Conservation (phyloP, 2,888 invertebrate species). For the Synanthedon vespiformis region DNA sequence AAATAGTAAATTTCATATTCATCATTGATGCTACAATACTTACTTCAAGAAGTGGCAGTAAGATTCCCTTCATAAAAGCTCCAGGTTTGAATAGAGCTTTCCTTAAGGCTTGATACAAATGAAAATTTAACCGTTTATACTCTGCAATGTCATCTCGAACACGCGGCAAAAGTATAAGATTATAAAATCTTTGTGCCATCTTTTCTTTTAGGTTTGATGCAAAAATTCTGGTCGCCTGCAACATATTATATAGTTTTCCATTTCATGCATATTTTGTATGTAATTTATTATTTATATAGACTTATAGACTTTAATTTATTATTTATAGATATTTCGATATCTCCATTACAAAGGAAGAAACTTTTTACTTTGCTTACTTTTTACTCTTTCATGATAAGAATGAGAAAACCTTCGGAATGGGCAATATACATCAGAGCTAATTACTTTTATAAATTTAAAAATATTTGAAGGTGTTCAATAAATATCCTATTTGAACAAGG, state of each 20-base stretch:
- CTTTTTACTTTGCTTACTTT: too few relatives aligned
- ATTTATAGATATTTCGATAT: too few relatives aligned
- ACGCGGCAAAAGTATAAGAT: conserved; percentile 90
- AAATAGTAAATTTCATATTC: background rate
- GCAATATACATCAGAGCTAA: too few relatives aligned
- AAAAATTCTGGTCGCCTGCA: conserved; percentile 90
- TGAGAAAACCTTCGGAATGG: too few relatives aligned
- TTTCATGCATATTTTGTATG: too few relatives aligned
- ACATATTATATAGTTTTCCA: conserved; percentile 3
- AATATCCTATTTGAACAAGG: too few relatives aligned
- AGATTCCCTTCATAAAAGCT: conserved; percentile 95
- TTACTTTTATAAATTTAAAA: too few relatives aligned
- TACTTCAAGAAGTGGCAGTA: conserved; percentile 78
- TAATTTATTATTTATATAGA: too few relatives aligned
- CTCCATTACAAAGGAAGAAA: too few relatives aligned
- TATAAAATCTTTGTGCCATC: conserved; percentile 96
- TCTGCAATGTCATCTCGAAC: conserved; percentile 95
- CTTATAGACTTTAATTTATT: too few relatives aligned
- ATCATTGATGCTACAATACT: conserved; percentile 4
- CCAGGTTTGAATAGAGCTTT: conserved; percentile 97
- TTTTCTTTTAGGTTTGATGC: conserved; percentile 96
- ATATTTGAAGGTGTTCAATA: too few relatives aligned
- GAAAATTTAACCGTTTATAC: conserved; percentile 95
- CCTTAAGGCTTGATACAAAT: conserved; percentile 92
- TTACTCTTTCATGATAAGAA: too few relatives aligned